Conservation (phyloP, 2,797 vertebrate species). For the Tragopan temminckii region DNA sequence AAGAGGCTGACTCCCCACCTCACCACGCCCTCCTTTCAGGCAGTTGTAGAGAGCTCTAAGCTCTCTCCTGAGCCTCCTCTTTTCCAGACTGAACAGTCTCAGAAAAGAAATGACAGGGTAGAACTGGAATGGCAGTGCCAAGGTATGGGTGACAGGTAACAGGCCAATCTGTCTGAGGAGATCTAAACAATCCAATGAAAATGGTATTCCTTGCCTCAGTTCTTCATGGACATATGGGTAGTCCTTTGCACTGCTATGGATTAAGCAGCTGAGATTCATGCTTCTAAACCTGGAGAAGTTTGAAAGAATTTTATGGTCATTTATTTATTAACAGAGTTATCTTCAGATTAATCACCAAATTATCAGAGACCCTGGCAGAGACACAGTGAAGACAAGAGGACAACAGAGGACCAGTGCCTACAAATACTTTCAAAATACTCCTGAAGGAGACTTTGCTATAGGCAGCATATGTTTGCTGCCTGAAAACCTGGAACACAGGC, state of each 20-base stretch:
- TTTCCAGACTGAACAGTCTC: no score
- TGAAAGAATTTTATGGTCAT: not conserved
- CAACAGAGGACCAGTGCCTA: not conserved
- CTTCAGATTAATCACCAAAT: not conserved
- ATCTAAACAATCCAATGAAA: not conserved
- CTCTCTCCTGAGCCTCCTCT: no score
- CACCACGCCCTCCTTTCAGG: no score
- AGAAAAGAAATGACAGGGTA: not conserved
- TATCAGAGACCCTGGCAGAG: not conserved
- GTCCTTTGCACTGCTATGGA: not conserved
- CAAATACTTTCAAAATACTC: not conserved
- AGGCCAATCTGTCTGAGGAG: not conserved
- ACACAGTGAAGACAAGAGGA: not conserved
- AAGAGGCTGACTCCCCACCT: no score
- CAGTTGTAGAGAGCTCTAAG: no score
- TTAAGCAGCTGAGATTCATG: not conserved
- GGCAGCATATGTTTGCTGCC: not conserved
- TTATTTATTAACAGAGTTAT: not conserved
- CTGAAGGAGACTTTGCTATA: not conserved
- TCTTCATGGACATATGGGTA: not conserved
- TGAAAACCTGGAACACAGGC: not conserved
- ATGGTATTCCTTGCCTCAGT: not conserved
- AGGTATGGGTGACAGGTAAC: not conserved
- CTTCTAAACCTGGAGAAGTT: not conserved
- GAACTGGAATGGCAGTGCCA: not conserved